Base-by-base conservation (phyloP, 2,888 invertebrate genomes). In the Eilema sororculum region DNA sequence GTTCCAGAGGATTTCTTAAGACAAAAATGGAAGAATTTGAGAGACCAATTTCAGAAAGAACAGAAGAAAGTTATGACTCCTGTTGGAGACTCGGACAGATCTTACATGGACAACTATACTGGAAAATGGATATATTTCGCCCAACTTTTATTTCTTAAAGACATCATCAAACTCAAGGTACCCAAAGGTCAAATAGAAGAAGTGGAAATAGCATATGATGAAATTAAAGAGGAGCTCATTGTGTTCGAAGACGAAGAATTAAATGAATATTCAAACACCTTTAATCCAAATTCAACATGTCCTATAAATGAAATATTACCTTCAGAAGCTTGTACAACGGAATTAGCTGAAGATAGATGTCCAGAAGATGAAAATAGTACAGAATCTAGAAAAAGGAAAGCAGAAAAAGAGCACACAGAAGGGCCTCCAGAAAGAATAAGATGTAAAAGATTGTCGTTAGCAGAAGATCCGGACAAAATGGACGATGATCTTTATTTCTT, bases 41-140 rank as follows among this genome's bases (percentile, higher is more conserved):
- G 84, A 63, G 86, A 86, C 60, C 81, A 83, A 37, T 86, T 85
- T 41, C 68, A 78, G n/a, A 71, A 69, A 16, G 80, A 84, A 70
- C 69, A 74, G 1, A 84, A 76, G 59, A 83, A 76, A 56, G 73
- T 79, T 1, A 66, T 70, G 12, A 56, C 41, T 13, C 64, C 30
- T 16, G 52, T n/a, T 30, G 56, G 30, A 30, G 20, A 41, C 78
- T 5, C 80, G 75, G 0, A 70, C 13, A 74, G 75, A 56, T 76
- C 85, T 0, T 68, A 81, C 13, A 73, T 75, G 0, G 37, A 70
- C 2, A 81, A 80, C 57, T 86, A 86, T 67, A 78, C 68, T 56
- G 86, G 86, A 2, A 79, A 81, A 52, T 86, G 86, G 86, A 56
- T 72, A 0, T 74, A 85, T 41, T 86, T 86, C 24, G 76, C 78